Conservation (phyloP, 1,140 invertebrate species). For the Saccostrea glomerata region DNA sequence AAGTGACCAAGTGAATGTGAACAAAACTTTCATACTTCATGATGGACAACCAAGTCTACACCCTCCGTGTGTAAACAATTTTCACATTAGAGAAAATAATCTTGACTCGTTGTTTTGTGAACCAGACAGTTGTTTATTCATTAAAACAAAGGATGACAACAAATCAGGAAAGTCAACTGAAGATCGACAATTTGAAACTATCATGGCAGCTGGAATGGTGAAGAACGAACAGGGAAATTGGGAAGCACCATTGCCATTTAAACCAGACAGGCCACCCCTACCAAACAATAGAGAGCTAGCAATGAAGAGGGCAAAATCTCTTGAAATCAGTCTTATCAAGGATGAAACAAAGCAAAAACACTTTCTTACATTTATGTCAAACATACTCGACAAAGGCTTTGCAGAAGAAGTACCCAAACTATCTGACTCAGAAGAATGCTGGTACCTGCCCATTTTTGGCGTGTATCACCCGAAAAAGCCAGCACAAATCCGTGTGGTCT, state of each 20-base stretch:
- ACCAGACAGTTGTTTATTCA: not conserved
- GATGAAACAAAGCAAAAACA: not conserved
- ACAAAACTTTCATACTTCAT: slow-evolving; percentile 19
- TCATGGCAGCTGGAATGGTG: slow-evolving; percentile 16
- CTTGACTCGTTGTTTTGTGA: not conserved
- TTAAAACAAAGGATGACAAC: slow-evolving; percentile 15
- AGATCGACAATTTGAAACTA: slow-evolving; percentile 24
- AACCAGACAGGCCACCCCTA: not conserved
- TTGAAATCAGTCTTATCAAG: slow-evolving; percentile 35
- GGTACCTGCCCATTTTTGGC: slow-evolving; percentile 46
- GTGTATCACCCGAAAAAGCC: slow-evolving; percentile 50
- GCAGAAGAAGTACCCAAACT: slow-evolving; percentile 30
- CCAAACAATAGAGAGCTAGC: slow-evolving; percentile 38
- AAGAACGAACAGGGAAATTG: slow-evolving; percentile 28
- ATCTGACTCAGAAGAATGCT: slow-evolving; percentile 53
- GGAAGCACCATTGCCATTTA: slow-evolving; percentile 46
- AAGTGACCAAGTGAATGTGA: too few relatives aligned
- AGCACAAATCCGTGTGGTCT: slow-evolving; percentile 42
- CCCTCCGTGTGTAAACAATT: slow-evolving; percentile 39
- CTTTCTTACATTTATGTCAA: slow-evolving; percentile 40
- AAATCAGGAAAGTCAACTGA: slow-evolving; percentile 38
- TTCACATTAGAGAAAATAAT: slow-evolving; percentile 49
- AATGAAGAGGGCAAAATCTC: slow-evolving; percentile 35
- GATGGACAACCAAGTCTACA: slow-evolving; percentile 21
- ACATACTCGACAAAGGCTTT: slow-evolving; percentile 13